Percentiles rank a stretch among this genome's conserved stretches.
Conservation (phyloP, 2,113 vertebrate genomes). For the Pristiophorus japonicus region DNA sequence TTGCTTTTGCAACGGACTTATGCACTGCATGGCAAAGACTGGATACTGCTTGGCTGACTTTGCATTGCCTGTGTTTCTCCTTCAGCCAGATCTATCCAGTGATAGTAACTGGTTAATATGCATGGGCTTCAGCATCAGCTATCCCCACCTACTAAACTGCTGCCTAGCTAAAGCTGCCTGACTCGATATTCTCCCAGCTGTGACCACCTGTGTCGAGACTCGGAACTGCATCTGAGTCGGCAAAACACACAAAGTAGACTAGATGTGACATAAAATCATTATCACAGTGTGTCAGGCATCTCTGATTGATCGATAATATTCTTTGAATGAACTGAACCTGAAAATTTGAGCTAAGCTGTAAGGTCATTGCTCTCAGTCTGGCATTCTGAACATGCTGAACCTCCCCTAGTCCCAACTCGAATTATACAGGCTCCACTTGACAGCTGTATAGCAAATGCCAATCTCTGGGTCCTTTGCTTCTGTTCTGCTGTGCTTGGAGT, state of each 20-base stretch:
- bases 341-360: not conserved
- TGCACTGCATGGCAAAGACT: no score
- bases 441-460: not conserved
- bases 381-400: not conserved
- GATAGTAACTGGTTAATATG: no score
- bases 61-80: no score
- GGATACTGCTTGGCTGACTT: no score
- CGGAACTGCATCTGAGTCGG: not conserved
- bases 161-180: no score
- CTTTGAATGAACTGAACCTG: not conserved
- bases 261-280: not conserved
- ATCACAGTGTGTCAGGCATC: not conserved
- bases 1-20: no score
- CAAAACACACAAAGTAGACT: not conserved
- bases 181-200: no score
- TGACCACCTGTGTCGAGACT: not conserved
- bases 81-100: no score
- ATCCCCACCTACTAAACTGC: no score
- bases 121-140: no score
- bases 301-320: not conserved
- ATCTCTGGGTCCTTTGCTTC: not conserved
- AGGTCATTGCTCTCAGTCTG: not conserved
- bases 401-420: not conserved
- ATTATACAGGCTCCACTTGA: not conserved
- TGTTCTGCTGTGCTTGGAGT: not conserved